phyloP scores from a whole-genome alignment of 2,113 vertebrate genomes.

The Ailurus styani region DNA sequence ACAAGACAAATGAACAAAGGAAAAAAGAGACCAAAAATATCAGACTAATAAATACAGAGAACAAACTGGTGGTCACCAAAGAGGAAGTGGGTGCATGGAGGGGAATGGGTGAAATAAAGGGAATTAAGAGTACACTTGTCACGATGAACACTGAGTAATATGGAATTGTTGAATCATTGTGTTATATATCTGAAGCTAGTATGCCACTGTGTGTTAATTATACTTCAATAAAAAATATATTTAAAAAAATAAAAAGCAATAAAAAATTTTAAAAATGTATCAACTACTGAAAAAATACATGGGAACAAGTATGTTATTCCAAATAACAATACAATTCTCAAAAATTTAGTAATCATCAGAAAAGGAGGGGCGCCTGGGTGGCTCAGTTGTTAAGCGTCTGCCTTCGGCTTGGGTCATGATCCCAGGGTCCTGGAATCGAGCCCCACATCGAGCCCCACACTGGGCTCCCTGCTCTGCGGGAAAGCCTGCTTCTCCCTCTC shows the following conservation, averaged over 20 bases:
- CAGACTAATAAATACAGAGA: not conserved
- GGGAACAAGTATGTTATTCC: not conserved
- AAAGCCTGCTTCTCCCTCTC: no score
- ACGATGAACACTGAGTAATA: not conserved
- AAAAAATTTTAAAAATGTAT: not conserved
- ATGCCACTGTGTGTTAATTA: not conserved
- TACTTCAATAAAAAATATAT: not conserved
- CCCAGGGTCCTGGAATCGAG: no score
- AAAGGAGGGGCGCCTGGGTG: no score
- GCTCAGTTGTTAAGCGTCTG: no score
- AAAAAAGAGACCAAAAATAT: not conserved
- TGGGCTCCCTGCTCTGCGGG: no score
- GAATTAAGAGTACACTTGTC: not conserved
- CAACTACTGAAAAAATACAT: not conserved
- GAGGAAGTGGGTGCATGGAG: not conserved
- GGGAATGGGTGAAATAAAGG: not conserved
- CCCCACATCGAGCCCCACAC: no score
- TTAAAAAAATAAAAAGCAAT: not conserved
- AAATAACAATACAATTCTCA: not conserved
- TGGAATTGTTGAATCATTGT: not conserved
- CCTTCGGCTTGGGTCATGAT: no score
- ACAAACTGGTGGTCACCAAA: not conserved
- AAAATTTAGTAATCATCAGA: constrained; percentile 6
- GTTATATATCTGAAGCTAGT: not conserved
- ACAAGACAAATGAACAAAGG: not conserved